phyloP scores from a whole-genome alignment of 2,888 invertebrate genomes.

The Latrodectus elegans region DNA sequence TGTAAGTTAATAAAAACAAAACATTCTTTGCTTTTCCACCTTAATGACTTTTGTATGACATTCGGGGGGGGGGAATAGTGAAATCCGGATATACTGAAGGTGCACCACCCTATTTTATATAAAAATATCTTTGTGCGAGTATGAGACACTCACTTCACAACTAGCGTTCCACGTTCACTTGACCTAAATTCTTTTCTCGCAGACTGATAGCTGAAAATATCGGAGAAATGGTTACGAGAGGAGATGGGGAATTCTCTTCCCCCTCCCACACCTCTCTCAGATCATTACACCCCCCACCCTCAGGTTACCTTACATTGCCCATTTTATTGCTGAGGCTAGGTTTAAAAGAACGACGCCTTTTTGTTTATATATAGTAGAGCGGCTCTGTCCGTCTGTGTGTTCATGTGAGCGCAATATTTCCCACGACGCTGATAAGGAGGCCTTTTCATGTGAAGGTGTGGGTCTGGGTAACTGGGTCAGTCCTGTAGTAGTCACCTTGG shows the following conservation, averaged over 20 bases:
- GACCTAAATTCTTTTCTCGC: conserved; percentile 52
- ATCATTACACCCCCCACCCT: neutral
- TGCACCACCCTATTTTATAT: conserved; percentile 36
- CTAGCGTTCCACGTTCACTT: conserved; percentile 24
- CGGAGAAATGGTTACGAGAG: conserved; percentile 10
- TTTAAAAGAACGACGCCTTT: neutral
- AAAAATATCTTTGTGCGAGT: conserved; percentile 19
- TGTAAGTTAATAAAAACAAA: too few species aligned
- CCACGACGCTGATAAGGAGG: conserved; percentile 2
- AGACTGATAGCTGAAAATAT: conserved; percentile 36
- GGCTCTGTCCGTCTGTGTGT: too few species aligned
- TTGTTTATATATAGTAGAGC: neutral
- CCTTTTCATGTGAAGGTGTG: conserved; percentile 22
- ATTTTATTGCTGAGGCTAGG: neutral
- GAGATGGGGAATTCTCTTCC: conserved; percentile 2
- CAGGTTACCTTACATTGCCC: neutral
- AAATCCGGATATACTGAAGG: conserved; percentile 42
- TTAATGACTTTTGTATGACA: neutral
- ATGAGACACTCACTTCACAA: neutral
- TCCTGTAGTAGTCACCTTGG: conserved; percentile 20
- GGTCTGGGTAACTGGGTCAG: conserved; percentile 44
- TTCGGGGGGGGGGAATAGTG: too few species aligned
- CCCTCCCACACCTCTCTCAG: conserved; percentile 28
- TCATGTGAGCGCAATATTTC: neutral
- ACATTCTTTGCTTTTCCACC: neutral